phyloP scores from a whole-genome alignment of 2,113 vertebrate genomes.

The Paramisgurnus dabryanus region DNA sequence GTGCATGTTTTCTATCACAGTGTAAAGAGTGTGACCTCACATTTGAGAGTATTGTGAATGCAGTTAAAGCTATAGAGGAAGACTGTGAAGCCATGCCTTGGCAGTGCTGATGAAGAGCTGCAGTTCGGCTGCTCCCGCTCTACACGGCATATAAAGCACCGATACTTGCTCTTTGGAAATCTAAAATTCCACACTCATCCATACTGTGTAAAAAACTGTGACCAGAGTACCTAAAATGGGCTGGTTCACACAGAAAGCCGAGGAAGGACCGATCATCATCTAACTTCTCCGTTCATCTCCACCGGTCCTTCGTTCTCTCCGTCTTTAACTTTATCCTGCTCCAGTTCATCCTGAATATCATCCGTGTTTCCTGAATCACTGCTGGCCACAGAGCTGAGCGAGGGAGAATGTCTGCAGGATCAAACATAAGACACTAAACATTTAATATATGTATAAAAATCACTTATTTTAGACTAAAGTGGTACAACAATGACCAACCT shows the following conservation, averaged over 20 bases:
- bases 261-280: slow-evolving; percentile 62
- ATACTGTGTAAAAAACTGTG: slow-evolving; percentile 20
- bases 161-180: slow-evolving; percentile 41
- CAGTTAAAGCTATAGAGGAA: slow-evolving; percentile 18
- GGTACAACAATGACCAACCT: slow-evolving; percentile 41
- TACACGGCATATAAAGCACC: slow-evolving; percentile 48
- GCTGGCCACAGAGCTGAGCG: slow-evolving; percentile 90
- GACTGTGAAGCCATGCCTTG: slow-evolving; percentile 39
- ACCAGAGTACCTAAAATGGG: slow-evolving; percentile 13
- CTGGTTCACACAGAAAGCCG: slow-evolving; percentile 30
- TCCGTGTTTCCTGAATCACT: slow-evolving; percentile 99
- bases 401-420: slow-evolving; percentile 87
- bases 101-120: slow-evolving; percentile 48
- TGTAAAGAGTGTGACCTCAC: not conserved
- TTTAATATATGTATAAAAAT: too few species aligned
- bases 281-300: slow-evolving; percentile 47
- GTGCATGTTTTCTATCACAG: not conserved
- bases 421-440: not conserved
- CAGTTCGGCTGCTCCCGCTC: slow-evolving; percentile 26
- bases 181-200: not conserved
- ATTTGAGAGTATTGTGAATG: not conserved
- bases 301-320: slow-evolving; percentile 27
- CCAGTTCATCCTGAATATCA: slow-evolving; percentile 89
- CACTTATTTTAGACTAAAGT: not conserved
- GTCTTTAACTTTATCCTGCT: slow-evolving; percentile 62